Evolutionary conservation across 1,140 invertebrate species (phyloP).

Genomic region (Zaprionus gabonicus): DNA sequence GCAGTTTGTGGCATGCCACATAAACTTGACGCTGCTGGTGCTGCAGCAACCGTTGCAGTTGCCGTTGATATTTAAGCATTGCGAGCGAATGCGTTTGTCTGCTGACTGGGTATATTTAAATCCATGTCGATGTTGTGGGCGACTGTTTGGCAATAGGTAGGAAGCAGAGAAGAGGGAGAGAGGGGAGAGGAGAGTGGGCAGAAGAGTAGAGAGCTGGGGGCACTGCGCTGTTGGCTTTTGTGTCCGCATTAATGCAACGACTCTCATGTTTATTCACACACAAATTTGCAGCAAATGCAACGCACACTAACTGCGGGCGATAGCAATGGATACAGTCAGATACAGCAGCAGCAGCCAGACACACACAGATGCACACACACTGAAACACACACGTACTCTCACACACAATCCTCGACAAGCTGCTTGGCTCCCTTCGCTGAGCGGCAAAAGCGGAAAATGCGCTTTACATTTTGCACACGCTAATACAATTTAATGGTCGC

Average conservation of each 20-base stretch:
- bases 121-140: conserved; percentile 54
- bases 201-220: not conserved
- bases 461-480: conserved; percentile 81
- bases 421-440: conserved; percentile 33
- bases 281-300: conserved; percentile 80
- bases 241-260: conserved; percentile 81
- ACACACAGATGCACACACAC: conserved; percentile 23
- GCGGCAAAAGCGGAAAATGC: conserved; percentile 69
- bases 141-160: conserved; percentile 16
- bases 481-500: conserved; percentile 83
- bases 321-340: conserved; percentile 48
- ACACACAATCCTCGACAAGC: conserved; percentile 27
- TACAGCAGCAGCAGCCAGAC: conserved; percentile 14
- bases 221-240: conserved; percentile 71
- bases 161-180: not conserved
- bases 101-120: conserved; percentile 66
- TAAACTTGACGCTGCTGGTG: conserved; percentile 65
- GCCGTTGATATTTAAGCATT: conserved; percentile 69
- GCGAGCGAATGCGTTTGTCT: conserved; percentile 45
- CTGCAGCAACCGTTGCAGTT: conserved; percentile 14
- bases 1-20: conserved; percentile 74
- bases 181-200: not conserved
- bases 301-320: conserved; percentile 62
- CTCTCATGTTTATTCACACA: conserved; percentile 82
- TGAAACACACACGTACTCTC: not conserved